These are phyloP conservation scores for Mnemiopsis leidyi DNA, from an alignment of 37 sponge, comb jelly and placozoan species.

Conservation along the genomic window DNA sequence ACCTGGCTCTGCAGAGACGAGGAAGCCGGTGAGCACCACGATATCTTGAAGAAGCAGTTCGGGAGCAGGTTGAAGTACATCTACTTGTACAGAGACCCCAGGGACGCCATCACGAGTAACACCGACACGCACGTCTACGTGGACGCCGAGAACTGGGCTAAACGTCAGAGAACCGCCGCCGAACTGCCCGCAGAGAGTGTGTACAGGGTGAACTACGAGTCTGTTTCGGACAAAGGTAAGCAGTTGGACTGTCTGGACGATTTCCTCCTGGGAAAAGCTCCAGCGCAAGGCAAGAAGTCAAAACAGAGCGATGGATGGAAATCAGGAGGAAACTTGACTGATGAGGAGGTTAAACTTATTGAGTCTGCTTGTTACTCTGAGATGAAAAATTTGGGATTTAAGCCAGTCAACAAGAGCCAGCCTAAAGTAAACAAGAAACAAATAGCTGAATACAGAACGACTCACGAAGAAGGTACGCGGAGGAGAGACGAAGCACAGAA, in stretches of 20 bases:
- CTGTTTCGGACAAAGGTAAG: neutral
- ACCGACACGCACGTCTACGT: neutral
- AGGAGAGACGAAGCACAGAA: neutral
- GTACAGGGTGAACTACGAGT: neutral
- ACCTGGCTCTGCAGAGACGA: neutral
- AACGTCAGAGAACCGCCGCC: neutral
- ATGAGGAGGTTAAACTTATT: neutral
- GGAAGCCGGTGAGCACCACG: neutral
- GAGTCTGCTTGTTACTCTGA: neutral
- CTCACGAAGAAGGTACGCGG: neutral
- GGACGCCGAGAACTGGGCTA: constrained; percentile 2
- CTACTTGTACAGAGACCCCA: neutral
- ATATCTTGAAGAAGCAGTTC: neutral
- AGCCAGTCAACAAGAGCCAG: neutral
- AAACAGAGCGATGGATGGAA: neutral
- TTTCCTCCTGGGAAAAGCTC: neutral
- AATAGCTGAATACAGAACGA: neutral
- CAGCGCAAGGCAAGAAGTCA: neutral
- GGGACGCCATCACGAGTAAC: neutral
- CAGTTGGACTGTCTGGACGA: neutral
- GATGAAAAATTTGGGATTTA: constrained; percentile 1
- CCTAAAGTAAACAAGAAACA: neutral
- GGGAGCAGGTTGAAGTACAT: neutral
- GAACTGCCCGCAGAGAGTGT: neutral
- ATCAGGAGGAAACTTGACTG: neutral